phyloP scores from a whole-genome alignment of 2,888 invertebrate species.

The Polymixis flavicincta region DNA sequence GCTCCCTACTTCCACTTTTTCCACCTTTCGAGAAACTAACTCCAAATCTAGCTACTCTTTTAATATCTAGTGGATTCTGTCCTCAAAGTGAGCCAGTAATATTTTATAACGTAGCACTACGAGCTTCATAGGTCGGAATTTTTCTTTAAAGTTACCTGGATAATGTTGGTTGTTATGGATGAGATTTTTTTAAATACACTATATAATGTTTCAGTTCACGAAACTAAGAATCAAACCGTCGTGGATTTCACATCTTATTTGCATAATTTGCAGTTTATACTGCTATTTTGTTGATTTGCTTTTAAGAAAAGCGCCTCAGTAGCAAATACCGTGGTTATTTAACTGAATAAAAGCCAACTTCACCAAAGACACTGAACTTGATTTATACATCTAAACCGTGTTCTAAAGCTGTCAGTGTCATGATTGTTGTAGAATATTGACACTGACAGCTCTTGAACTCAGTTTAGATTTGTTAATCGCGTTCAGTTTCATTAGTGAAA shows the following conservation, averaged over 20 bases:
- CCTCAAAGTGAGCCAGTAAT: slow-evolving; percentile 41
- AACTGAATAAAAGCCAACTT: neutral
- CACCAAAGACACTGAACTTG: neutral
- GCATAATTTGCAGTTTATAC: neutral
- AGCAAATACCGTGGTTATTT: neutral
- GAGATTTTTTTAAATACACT: slow-evolving; percentile 12
- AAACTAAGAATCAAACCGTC: neutral
- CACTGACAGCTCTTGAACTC: too few relatives aligned
- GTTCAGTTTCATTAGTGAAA: neutral
- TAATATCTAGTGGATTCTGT: slow-evolving; percentile 40
- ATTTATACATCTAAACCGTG: too few relatives aligned
- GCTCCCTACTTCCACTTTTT: slow-evolving; percentile 39
- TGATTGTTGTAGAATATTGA: neutral
- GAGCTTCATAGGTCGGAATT: slow-evolving; percentile 20
- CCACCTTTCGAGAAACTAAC: slow-evolving; percentile 42
- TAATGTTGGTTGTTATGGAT: neutral
- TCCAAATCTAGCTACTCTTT: slow-evolving; percentile 49
- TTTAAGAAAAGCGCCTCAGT: neutral
- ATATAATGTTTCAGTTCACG: neutral
- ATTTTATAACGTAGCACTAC: slow-evolving; percentile 42
- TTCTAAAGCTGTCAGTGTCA: too few relatives aligned
- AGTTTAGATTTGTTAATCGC: neutral
- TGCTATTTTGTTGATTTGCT: too few relatives aligned
- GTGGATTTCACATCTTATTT: neutral
- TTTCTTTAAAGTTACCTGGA: too few relatives aligned